These are phyloP conservation scores for Notospermus geniculatus DNA, from an alignment of 1,140 invertebrate species.

Conservation along the genomic window DNA sequence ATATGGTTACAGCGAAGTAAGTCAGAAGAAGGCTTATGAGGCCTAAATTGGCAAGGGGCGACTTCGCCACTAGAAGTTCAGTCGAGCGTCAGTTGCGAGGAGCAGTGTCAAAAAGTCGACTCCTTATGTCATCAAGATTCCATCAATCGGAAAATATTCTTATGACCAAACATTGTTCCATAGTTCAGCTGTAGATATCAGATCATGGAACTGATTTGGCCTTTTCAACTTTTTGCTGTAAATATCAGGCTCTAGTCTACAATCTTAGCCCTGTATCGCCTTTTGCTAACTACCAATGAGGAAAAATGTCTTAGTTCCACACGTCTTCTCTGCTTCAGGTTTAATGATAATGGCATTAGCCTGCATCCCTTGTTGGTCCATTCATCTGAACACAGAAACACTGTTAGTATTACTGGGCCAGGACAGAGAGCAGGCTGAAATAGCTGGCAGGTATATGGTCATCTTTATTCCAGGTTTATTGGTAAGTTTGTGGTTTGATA, in stretches of 20 bases:
- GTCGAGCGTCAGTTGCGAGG: no score
- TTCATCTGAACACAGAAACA: conserved; percentile 18
- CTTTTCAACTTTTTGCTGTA: no score
- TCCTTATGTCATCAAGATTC: background rate
- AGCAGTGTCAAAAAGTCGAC: no score
- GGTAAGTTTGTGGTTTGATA: conserved; percentile 11
- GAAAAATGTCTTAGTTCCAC: no score
- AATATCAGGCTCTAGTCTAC: no score
- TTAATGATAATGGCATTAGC: background rate
- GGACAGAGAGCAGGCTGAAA: conserved; percentile 3
- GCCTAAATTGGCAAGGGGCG: no score
- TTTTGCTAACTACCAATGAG: no score
- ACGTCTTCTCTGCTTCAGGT: no score
- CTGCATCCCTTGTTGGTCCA: conserved; percentile 11
- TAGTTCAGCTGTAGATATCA: background rate
- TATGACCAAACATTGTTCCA: background rate
- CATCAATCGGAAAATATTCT: background rate
- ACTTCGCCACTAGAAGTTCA: no score
- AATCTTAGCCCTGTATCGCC: no score
- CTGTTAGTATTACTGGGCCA: conserved; percentile 12
- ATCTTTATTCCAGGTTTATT: conserved; percentile 20
- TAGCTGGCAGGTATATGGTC: conserved; percentile 17
- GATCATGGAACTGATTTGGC: no score
- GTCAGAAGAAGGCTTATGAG: background rate
- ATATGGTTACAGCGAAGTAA: conserved; percentile 15